These are phyloP conservation scores for Itoplectis maculator DNA, from an alignment of 2,888 invertebrate genomes.

Conservation along the genomic window DNA sequence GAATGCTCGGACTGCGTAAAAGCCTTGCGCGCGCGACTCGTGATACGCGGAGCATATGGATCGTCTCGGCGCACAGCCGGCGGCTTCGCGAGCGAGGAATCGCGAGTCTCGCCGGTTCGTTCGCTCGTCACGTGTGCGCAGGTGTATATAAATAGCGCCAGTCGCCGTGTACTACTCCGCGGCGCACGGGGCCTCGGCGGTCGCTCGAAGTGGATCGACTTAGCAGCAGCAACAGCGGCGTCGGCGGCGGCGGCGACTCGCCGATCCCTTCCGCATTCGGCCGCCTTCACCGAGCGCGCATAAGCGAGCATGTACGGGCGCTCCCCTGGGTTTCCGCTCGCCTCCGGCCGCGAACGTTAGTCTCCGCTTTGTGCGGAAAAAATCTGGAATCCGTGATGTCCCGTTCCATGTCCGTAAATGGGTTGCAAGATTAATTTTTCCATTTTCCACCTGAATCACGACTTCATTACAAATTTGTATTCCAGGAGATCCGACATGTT, in stretches of 20 bases:
- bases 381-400: conserved; percentile 21
- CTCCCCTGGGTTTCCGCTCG: conserved; percentile 52
- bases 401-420: not conserved
- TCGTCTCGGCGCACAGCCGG: conserved; percentile 22
- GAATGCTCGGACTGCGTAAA: not conserved
- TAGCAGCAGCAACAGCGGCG: conserved; percentile 28
- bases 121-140: conserved; percentile 58
- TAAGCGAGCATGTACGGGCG: conserved; percentile 33
- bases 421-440: not conserved
- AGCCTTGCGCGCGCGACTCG: conserved; percentile 17
- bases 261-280: conserved; percentile 65
- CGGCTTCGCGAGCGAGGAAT: conserved; percentile 46
- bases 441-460: no score
- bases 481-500: no score
- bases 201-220: conserved; percentile 60
- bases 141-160: conserved; percentile 68
- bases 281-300: conserved; percentile 50
- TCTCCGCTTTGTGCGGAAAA: conserved; percentile 9
- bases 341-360: conserved; percentile 45
- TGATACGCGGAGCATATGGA: conserved; percentile 26
- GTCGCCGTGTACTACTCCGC: conserved; percentile 36
- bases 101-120: conserved; percentile 55
- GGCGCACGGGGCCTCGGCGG: conserved; percentile 18
- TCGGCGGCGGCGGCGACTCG: conserved; percentile 21
- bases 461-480: no score